Evolutionary conservation across 2,113 vertebrate species (phyloP).

Genomic region (Chunga burmeisteri): DNA sequence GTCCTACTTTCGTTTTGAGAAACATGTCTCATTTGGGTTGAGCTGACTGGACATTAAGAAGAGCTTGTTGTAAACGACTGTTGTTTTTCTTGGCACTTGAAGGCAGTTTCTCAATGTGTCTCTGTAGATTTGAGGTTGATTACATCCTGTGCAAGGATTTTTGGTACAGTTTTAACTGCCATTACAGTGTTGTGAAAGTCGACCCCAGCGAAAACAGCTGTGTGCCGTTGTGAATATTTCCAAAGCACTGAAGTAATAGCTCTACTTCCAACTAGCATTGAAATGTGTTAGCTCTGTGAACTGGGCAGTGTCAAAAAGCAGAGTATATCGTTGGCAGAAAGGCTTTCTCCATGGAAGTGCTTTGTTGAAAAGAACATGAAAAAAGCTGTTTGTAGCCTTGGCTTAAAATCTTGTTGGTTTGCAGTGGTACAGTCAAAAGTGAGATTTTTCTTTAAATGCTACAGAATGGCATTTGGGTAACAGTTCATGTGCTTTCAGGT

Average conservation of each 20-base stretch:
- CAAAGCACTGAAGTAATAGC: background rate
- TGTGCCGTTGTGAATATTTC: background rate
- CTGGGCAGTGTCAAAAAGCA: background rate
- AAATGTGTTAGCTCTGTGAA: background rate
- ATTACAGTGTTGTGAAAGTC: conserved; percentile 42
- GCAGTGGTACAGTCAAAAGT: background rate
- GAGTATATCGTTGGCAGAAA: background rate
- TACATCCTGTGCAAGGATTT: conserved; percentile 74
- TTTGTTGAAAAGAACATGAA: background rate
- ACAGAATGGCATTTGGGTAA: background rate
- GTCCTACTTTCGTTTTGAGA: conserved; percentile 30
- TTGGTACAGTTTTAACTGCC: conserved; percentile 54
- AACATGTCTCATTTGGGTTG: conserved; percentile 6
- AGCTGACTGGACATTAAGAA: conserved; percentile 62
- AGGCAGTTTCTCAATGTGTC: conserved; percentile 67
- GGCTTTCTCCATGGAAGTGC: background rate
- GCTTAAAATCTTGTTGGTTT: background rate
- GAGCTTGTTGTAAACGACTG: conserved; percentile 48
- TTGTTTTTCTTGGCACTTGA: conserved; percentile 72
- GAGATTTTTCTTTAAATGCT: background rate
- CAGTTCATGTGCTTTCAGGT: background rate
- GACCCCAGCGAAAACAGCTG: conserved; percentile 36
- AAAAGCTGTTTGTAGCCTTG: background rate
- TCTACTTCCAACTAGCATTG: background rate
- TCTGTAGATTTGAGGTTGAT: conserved; percentile 69